Conservation (phyloP, 2,888 invertebrate genomes). For the Pardosa pseudoannulata region DNA sequence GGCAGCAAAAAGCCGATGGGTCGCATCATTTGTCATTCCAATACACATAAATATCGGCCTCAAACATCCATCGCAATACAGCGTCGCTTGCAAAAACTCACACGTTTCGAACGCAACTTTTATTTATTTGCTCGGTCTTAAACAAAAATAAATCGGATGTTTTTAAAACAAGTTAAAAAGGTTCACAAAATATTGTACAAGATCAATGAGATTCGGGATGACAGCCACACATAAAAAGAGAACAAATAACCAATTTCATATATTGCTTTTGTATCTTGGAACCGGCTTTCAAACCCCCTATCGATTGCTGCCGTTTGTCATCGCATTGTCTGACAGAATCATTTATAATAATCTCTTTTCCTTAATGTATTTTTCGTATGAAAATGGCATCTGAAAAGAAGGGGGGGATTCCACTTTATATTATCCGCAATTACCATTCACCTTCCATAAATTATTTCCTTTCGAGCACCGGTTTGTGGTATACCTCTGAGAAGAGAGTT, state of each 20-base stretch:
- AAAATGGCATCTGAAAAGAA: not conserved
- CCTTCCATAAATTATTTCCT: no score
- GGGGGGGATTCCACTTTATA: not conserved
- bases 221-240: not conserved
- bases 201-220: not conserved
- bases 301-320: constrained; percentile 17
- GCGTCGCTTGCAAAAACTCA: no score
- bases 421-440: not conserved
- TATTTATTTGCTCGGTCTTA: no score
- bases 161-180: not conserved
- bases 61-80: no score
- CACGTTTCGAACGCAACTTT: no score
- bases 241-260: not conserved
- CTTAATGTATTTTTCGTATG: not conserved
- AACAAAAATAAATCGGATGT: no score
- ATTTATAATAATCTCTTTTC: constrained; percentile 6
- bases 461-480: no score
- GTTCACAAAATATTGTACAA: not conserved
- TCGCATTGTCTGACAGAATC: not conserved
- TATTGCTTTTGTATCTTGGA: not conserved
- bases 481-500: no score
- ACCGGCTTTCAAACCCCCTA: not conserved
- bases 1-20: no score
- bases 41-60: no score
- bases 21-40: no score